A percentile compares a stretch with the other conserved stretches of the same genome.
These are phyloP conservation scores for Morpho deidamia DNA, from an alignment of 2,888 invertebrate genomes.

Conservation along the genomic window DNA sequence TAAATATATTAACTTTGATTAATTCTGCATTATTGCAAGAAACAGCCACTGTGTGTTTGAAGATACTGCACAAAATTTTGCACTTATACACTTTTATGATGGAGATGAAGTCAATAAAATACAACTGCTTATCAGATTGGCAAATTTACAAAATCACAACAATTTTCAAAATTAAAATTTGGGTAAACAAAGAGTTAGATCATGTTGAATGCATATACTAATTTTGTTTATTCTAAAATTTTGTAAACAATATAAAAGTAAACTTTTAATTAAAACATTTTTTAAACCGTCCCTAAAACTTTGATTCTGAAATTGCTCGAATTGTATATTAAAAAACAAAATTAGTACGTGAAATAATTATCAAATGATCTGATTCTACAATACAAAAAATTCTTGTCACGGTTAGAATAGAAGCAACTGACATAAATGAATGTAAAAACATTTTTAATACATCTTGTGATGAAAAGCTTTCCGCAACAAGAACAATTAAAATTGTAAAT, in stretches of 20 bases:
- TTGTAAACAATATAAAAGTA: no score
- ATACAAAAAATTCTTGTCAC: background rate
- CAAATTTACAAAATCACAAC: background rate
- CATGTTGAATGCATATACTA: conserved; percentile 9
- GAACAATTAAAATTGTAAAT: no score
- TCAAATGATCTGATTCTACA: conserved; percentile 11
- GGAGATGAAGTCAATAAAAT: background rate
- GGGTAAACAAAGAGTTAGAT: conserved; percentile 10
- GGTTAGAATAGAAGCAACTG: conserved; percentile 15
- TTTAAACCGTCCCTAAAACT: no score
- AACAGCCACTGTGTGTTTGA: background rate
- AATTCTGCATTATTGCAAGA: background rate
- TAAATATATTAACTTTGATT: background rate
- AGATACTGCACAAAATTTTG: conserved; percentile 2
- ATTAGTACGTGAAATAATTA: conserved; percentile 1
- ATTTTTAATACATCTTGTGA: background rate
- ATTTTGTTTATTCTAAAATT: conserved; percentile 7
- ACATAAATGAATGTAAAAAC: conserved; percentile 15
- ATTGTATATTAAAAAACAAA: conserved; percentile 2
- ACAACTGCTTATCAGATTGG: background rate
- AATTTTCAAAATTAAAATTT: conserved; percentile 4
- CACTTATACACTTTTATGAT: conserved; percentile 1
- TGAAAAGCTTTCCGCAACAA: no score
- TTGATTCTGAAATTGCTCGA: no score
- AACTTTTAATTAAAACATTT: no score